Evolutionary conservation across 2,113 vertebrate species (phyloP), one percentile per base, ranked within the genome.

Genomic region (Chionodraco myersi): DNA sequence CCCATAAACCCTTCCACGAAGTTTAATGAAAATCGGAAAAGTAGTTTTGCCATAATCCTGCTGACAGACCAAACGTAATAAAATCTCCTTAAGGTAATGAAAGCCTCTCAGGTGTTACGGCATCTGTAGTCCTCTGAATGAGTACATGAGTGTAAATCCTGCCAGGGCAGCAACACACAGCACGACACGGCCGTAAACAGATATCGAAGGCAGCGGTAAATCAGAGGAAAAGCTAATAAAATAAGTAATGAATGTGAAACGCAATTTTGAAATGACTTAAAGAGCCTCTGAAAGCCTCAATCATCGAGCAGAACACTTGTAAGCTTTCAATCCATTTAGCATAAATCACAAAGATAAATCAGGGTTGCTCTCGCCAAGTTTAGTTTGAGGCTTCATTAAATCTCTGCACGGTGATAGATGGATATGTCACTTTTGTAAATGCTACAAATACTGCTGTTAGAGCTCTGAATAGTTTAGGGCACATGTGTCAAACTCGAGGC

Each of bases 261-360:
- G 44, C 57, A 21, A 53, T 75, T 83, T 30, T 0, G 2, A 69
- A 84, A 79, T 54, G 6, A 61, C 36, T 11, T 18, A 44, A 5
- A 4, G 47, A 18, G 14, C 63, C 75, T 70, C 6, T 8, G 4
- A 44, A 30, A 52, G 51, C 15, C 18, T 57, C 60, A 8, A 51
- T 74, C 69, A 59, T 23, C 60, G 1, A 52, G 63, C 11, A 15
- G 14, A 41, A 0, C 12, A 14, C 79, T 41, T 48, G 59, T 69
- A 18, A 61, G 49, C 64, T 30, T 51, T 77, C 45, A 36, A 41
- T 49, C 34, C 14, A n/a, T 30, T 59, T 30, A 36, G 3, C 12
- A 13, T 54, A 15, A 79, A 72, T 67, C 59, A 56, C n/a, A 71
- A 41, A n/a, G 36, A 71, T 56, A 66, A 78, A 74, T 64, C 73